Evolutionary conservation across 2,113 vertebrate genomes (phyloP).

Genomic region (Pluvialis apricaria): DNA sequence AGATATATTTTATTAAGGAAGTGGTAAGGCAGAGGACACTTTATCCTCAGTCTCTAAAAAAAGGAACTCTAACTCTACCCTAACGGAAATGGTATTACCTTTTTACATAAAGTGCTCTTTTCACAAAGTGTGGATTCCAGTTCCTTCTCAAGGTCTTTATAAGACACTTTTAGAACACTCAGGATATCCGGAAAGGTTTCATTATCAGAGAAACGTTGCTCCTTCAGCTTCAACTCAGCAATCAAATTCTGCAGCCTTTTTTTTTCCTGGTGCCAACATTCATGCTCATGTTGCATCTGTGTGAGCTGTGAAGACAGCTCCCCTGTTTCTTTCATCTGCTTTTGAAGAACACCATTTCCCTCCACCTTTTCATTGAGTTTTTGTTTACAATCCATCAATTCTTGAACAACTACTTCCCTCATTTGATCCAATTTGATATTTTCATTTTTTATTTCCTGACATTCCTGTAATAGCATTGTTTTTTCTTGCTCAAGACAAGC

Average conservation of each 20-base stretch:
- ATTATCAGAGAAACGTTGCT: conserved; percentile 48
- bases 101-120: conserved; percentile 56
- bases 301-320: background rate
- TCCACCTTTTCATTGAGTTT: conserved; percentile 44
- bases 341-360: conserved; percentile 46
- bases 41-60: background rate
- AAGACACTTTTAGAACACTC: conserved; percentile 53
- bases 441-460: conserved; percentile 58
- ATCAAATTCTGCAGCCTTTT: background rate
- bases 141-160: conserved; percentile 61
- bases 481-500: conserved; percentile 65
- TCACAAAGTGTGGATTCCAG: conserved; percentile 47
- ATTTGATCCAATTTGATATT: conserved; percentile 21
- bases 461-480: conserved; percentile 46
- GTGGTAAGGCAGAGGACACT: background rate
- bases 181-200: conserved; percentile 34
- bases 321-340: conserved; percentile 51
- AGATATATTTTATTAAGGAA: background rate
- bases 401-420: conserved; percentile 43
- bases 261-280: conserved; percentile 48
- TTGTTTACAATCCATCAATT: conserved; percentile 50
- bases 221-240: conserved; percentile 63
- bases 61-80: background rate
- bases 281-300: conserved; percentile 24
- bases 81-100: conserved; percentile 60